Percentiles rank a stretch among this genome's conserved stretches.
These are phyloP conservation scores for Ochotona princeps DNA, from an alignment of 2,113 vertebrate genomes.

Conservation along the genomic window DNA sequence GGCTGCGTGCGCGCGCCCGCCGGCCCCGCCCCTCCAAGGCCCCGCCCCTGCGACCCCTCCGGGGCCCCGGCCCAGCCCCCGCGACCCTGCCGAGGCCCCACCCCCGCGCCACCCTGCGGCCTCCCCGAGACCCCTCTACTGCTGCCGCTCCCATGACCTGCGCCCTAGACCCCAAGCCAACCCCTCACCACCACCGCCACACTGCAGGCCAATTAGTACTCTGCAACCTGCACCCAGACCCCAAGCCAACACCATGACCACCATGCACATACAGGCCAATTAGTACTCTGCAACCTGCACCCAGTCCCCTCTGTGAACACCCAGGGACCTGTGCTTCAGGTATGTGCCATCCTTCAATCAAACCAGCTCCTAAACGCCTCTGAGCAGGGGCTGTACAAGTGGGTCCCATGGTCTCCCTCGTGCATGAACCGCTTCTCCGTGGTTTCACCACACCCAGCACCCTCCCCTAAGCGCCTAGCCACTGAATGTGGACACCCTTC, in stretches of 20 bases:
- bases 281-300: neutral
- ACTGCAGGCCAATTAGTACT: neutral
- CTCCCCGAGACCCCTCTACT: too few relatives aligned
- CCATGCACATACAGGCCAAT: too few relatives aligned
- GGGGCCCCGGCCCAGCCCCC: neutral
- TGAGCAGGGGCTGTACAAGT: neutral
- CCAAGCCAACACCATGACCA: too few relatives aligned
- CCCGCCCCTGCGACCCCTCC: neutral
- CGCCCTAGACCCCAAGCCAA: neutral
- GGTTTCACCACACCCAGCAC: neutral
- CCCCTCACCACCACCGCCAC: too few relatives aligned
- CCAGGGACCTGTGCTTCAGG: neutral
- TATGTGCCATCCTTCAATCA: neutral
- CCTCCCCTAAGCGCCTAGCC: neutral
- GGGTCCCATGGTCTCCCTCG: neutral
- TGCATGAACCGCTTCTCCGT: neutral
- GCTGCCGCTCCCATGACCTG: rapidly evolving
- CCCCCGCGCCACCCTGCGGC: neutral
- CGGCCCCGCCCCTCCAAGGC: constrained; percentile 34
- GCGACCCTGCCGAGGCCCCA: neutral
- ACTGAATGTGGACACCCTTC: neutral
- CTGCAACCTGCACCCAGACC: neutral
- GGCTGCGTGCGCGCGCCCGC: constrained; percentile 72
- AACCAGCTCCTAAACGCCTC: neutral
- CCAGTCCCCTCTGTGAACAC: neutral